Evolutionary conservation across 2,888 invertebrate species (phyloP), one percentile per base, ranked within the genome.

Genomic region (Blera fallax): DNA sequence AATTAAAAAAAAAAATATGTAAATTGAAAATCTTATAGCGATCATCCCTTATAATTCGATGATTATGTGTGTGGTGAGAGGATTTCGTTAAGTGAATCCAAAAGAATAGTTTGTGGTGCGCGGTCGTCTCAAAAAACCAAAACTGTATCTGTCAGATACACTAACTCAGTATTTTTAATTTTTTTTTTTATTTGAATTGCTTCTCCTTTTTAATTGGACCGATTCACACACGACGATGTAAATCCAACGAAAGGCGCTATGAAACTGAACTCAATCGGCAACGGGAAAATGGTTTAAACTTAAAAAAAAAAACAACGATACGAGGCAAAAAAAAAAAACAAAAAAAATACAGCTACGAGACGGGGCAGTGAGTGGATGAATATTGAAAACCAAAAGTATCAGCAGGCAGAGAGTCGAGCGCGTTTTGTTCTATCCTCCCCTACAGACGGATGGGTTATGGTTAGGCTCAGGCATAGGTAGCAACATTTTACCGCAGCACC

Each of bases 241-340:
- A 87, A 90, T 89, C 88, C 90, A 90, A 90, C 90, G 90, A 90
- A 89, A 89, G 91, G 89, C 90, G 89, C 89, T 89, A 88, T 88
- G 89, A 90, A 90, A 91, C 91, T 91, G 88, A 84, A 50, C 65
- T 65, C 56, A 74, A 64, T 70, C 82, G 64, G 65, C 77, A 77
- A 64, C 70, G 82, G 77, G 70, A 82, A 82, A 80, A 80, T 76
- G 70, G 80, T 80, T 79, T 79, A 83, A 90, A 84, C 54, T 76
- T 72, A 45, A 58, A 67, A 87, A 74, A 76, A 64, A 58, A 62
- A 48, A 73, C 56, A 67, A 72, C 78, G 52, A 45, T 64, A 64
- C 69, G 56, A 69, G 11, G 74, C 54, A 83, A 73, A 67, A 81
- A 40, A 69, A 10, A 45, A 60, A 52, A 52, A 24, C 24, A 24